Evolutionary conservation across 2,113 vertebrate genomes (phyloP).

Genomic region (Spheniscus mendiculus): DNA sequence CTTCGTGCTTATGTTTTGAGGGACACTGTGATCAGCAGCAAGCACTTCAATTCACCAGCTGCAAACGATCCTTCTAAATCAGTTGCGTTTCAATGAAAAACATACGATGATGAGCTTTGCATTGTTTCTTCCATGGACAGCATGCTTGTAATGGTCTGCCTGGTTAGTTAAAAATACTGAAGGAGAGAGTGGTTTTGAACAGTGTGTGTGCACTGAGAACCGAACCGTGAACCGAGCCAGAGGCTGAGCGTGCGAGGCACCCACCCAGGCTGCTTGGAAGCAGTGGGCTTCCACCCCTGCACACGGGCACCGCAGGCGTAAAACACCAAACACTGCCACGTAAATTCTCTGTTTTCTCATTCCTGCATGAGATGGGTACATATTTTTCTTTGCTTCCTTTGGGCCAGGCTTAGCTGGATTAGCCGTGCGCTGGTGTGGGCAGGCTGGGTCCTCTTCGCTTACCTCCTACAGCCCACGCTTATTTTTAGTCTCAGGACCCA

Average conservation of each 20-base stretch:
- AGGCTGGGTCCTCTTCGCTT: not conserved
- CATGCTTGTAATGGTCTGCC: too few species aligned
- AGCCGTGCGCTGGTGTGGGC: too few species aligned
- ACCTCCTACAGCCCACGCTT: not conserved
- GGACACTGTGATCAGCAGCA: not conserved
- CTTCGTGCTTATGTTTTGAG: not conserved
- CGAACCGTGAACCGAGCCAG: not conserved
- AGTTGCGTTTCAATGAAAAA: not conserved
- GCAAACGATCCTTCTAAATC: not conserved
- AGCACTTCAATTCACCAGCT: not conserved
- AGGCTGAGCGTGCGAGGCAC: fast-evolving
- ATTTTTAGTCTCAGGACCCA: not conserved
- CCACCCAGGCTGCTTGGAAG: not conserved
- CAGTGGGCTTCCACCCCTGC: not conserved
- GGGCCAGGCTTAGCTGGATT: not conserved
- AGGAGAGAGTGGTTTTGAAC: not conserved
- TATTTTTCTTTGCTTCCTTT: not conserved
- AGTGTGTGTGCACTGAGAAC: not conserved
- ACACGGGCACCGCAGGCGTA: too few species aligned
- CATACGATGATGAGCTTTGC: fast-evolving
- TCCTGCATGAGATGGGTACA: not conserved
- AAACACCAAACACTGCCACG: fast-evolving
- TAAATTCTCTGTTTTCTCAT: not conserved
- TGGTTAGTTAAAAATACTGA: not conserved
- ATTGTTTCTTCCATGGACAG: not conserved